Base-by-base conservation (phyloP, 2,888 invertebrate species). In the Hydraecia micacea region DNA sequence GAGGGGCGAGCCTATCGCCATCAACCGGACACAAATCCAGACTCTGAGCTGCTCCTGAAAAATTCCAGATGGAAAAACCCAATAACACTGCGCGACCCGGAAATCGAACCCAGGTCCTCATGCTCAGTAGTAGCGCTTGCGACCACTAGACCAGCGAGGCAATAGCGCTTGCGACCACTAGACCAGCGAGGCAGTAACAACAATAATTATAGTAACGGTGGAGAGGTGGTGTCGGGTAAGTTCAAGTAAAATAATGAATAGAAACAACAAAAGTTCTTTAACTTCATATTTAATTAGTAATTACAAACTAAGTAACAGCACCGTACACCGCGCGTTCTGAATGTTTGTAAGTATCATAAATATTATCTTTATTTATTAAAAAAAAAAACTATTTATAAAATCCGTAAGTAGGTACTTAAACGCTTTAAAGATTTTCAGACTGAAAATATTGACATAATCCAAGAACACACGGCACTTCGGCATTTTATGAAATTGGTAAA, bases 281-380 rank as follows among this genome's bases (percentile, higher is more conserved):
- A 25, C 52, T 39, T 52, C 6, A 52, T 25, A 73, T 18, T 72
- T 72, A 52, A n/a, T n/a, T n/a, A n/a, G 2, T 32, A 32, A 73
- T 52, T 73, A 73, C 21, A 72, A 39, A 73, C 18, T 72, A 73
- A 9, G 39, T 73, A 73, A 73, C 73, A 73, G 39, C 21, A 39
- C 52, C 73, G 39, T 52, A 39, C 28, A 39, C 73, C 52, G 52
- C 39, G 25, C 21, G 15, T 25, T 72, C 28, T 25, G 73, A 25
- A 73, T 39, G 2, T 46, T 32, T 46, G 25, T n/a, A n/a, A n/a
- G n/a, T 13, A 58, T 46, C 18, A 52, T 58, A 32, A 32, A 32
- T 39, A 71, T 25, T 18, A 8, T 13, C 13, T n/a, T n/a, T n/a
- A 18, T 9, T 6, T n/a, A 42, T 1, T n/a, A n/a, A n/a, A n/a